These are phyloP conservation scores for Coregonus clupeaformis DNA, from an alignment of 2,113 vertebrate genomes.

Conservation along the genomic window DNA sequence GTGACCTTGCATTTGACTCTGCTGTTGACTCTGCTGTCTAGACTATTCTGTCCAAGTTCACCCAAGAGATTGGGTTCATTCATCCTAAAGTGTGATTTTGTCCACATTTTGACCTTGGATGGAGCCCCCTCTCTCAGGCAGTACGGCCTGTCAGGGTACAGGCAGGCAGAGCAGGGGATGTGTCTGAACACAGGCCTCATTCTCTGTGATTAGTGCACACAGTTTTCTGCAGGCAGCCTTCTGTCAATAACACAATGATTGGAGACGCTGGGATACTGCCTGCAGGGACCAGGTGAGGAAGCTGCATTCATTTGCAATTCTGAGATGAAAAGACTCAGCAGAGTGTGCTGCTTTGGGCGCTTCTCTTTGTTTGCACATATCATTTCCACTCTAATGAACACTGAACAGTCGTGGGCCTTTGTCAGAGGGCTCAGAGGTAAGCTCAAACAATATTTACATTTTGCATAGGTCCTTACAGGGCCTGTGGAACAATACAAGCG, in stretches of 20 bases:
- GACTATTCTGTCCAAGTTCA: too few species aligned
- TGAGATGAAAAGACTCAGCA: conserved; percentile 59
- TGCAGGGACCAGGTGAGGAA: conserved; percentile 70
- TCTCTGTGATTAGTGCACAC: conserved; percentile 49
- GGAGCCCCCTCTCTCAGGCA: conserved; percentile 41
- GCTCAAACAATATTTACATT: conserved; percentile 65
- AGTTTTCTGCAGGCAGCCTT: conserved; percentile 48
- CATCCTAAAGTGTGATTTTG: not conserved
- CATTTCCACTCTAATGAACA: conserved; percentile 72
- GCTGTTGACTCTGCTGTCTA: too few species aligned
- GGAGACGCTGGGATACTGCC: conserved; percentile 66
- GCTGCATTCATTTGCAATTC: conserved; percentile 73
- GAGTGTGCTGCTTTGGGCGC: conserved; percentile 53
- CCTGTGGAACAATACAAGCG: conserved; percentile 37
- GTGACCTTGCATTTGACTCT: too few species aligned
- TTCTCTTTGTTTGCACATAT: conserved; percentile 75
- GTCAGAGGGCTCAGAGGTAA: conserved; percentile 57
- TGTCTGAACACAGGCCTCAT: conserved; percentile 58
- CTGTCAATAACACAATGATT: conserved; percentile 66
- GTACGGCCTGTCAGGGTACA: conserved; percentile 34
- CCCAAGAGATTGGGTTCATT: not conserved
- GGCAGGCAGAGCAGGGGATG: conserved; percentile 11
- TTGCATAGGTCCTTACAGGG: conserved; percentile 49
- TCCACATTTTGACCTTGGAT: conserved; percentile 55
- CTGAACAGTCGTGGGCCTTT: conserved; percentile 54